Evolutionary conservation across 2,113 vertebrate species (phyloP), one percentile per base, ranked within the genome.

Genomic region (Oryzias javanicus): DNA sequence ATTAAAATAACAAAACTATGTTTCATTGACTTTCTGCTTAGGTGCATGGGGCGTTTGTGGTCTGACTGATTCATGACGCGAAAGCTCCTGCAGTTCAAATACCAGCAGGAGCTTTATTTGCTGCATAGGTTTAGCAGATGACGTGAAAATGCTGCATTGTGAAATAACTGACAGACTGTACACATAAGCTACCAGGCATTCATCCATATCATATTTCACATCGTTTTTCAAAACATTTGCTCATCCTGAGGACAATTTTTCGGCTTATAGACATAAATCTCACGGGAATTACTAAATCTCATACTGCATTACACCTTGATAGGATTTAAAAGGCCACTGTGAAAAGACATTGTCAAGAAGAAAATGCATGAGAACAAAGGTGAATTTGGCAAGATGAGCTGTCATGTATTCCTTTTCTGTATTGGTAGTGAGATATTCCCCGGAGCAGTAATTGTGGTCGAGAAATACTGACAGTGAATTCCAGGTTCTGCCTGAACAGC

Each of bases 401-500:
- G 54, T 51, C 40, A 14, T 40, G 1, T 42, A 4, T 50, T 35
- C 27, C 22, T 67, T 62, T 61, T 42, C 54, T 25, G n/a, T 50
- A 14, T 12, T 22, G 8, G 18, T 46, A 42, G 4, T 22, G 44
- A 53, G 44, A 69, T 59, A 73, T 35, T 35, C 35, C 35, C 35
- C 35, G 8, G 35, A 35, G 35, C 35, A 74, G 48, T 63, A 63
- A 46, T 63, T 18, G 46, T 46, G 51, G 42, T 48, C 56, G 49
- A 72, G 25, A 75, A 50, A 54, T 47, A 20, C 60, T 72, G 42
- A 55, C 60, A 44, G 63, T 60, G 20, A 4, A 19, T 47, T 19
- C 52, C 18, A 17, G 40, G 29, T 14, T 14, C 5, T 29, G 48
- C 47, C 53, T 7, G 40, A 67, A 53, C 69, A 22, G 53, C 67